Conservation (phyloP, 1,140 invertebrate genomes). For the Microplitis mediator region DNA sequence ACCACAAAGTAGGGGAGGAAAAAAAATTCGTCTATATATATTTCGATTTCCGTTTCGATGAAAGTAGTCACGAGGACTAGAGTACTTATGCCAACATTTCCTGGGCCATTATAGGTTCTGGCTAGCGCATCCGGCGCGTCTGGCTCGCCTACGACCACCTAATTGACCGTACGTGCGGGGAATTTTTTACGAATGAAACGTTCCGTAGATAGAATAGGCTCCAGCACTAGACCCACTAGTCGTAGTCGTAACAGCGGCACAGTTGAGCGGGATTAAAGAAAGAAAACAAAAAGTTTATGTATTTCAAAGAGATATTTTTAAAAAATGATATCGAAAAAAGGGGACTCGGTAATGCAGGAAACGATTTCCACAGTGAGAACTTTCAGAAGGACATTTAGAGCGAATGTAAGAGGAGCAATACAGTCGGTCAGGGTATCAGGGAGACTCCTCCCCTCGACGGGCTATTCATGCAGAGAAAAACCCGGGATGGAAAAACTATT, state of each 20-base stretch:
- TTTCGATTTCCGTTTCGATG: constrained; percentile 15
- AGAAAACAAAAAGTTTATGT: background rate
- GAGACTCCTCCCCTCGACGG: no score
- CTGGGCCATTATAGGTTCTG: constrained; percentile 3
- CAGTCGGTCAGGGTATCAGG: background rate
- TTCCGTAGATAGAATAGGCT: background rate
- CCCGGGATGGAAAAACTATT: no score
- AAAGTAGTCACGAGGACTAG: constrained; percentile 12
- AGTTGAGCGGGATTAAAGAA: no score
- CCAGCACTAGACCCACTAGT: background rate
- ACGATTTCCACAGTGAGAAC: constrained; percentile 36
- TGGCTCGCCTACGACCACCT: constrained; percentile 32
- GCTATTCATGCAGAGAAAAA: no score
- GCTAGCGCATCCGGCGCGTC: constrained; percentile 21
- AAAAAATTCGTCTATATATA: background rate
- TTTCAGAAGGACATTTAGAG: constrained; percentile 36
- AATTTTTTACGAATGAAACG: constrained; percentile 27
- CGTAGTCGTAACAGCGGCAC: no score
- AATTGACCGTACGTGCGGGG: constrained; percentile 43
- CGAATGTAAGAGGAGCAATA: constrained; percentile 24
- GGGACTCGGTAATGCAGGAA: constrained; percentile 15
- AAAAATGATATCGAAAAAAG: constrained; percentile 1
- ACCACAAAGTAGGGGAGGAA: background rate
- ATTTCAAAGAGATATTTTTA: background rate
- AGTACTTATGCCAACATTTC: constrained; percentile 14